These are phyloP conservation scores for Brachionus asplanchnoidis DNA, from an alignment of 1,140 invertebrate species.

Conservation along the genomic window DNA sequence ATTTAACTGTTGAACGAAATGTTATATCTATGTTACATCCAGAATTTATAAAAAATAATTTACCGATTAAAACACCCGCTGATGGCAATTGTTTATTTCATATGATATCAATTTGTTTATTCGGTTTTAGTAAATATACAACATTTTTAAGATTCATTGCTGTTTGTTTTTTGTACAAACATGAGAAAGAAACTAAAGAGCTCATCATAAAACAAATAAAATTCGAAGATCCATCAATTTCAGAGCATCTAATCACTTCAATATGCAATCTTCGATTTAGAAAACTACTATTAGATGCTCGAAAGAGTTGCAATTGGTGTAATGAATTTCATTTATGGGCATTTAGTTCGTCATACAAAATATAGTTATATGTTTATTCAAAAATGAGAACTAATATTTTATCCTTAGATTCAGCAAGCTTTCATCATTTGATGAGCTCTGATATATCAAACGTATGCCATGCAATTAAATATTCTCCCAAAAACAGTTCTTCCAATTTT, in stretches of 20 bases:
- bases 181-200: background rate
- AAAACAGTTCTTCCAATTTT: too few species aligned
- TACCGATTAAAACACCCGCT: background rate
- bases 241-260: background rate
- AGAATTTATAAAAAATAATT: background rate
- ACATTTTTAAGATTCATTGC: too few species aligned
- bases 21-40: background rate
- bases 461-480: too few species aligned
- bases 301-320: too few species aligned
- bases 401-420: too few species aligned
- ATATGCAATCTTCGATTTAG: background rate
- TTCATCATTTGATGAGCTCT: too few species aligned
- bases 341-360: slow-evolving; percentile 44
- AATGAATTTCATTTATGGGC: slow-evolving; percentile 62
- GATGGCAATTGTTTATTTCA: too few species aligned
- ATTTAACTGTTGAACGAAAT: background rate
- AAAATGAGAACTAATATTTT: too few species aligned
- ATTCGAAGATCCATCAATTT: background rate
- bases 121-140: background rate
- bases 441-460: too few species aligned
- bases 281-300: background rate
- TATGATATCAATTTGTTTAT: too few species aligned
- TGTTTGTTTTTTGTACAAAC: too few species aligned
- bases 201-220: background rate
- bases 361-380: too few species aligned